Conservation (phyloP, 2,797 vertebrate genomes). For the Echiichthys vipera region DNA sequence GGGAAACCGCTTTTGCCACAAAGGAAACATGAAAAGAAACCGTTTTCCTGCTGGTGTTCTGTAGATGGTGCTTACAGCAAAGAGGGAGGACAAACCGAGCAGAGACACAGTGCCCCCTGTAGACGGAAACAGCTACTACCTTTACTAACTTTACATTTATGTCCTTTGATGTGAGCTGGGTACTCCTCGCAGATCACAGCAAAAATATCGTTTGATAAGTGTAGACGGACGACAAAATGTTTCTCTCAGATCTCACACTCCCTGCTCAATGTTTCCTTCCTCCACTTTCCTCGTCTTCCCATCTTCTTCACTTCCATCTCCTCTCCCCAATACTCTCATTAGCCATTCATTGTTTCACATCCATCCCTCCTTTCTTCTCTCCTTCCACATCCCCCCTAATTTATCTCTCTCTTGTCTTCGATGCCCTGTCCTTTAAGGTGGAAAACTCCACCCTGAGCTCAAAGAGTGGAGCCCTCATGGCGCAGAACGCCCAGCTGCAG, state of each 20-base stretch:
- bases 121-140: constrained; percentile 7
- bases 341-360: not conserved
- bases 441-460: constrained; percentile 96
- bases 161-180: not conserved
- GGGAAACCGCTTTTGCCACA: constrained; percentile 45
- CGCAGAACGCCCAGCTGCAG: constrained; percentile 95
- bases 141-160: not conserved
- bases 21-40: constrained; percentile 51
- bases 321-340: not conserved
- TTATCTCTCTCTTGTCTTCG: not conserved
- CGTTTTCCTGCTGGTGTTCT: constrained; percentile 26
- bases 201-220: not conserved
- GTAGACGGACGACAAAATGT: not conserved
- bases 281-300: not conserved
- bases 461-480: constrained; percentile 92
- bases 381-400: not conserved
- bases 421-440: constrained; percentile 84
- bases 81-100: not conserved
- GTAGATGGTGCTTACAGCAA: not conserved
- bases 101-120: constrained; percentile 63
- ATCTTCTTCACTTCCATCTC: not conserved
- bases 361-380: not conserved
- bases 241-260: not conserved
- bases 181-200: not conserved
- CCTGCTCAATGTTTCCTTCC: not conserved